Conservation (phyloP, 1,140 invertebrate species). For the Heliconius hewitsoni region DNA sequence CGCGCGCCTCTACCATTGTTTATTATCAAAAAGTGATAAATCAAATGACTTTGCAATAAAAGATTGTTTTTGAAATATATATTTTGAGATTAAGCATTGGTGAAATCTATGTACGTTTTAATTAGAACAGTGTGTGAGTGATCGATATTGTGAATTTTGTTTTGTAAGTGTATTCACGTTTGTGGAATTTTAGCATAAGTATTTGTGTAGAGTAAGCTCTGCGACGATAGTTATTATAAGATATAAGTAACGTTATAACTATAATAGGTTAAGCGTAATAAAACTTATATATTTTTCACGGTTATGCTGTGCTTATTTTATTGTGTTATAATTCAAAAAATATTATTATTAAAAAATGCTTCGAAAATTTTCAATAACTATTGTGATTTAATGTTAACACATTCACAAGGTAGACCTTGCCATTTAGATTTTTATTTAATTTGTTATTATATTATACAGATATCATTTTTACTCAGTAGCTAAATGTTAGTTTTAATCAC, state of each 20-base stretch:
- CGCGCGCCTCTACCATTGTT: conserved; percentile 72
- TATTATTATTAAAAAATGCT: no score
- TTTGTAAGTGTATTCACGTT: conserved; percentile 43
- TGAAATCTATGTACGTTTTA: conserved; percentile 46
- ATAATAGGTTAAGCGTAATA: neutral
- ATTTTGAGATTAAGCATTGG: conserved; percentile 27
- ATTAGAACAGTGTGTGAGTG: conserved; percentile 47
- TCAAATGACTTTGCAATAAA: conserved; percentile 77
- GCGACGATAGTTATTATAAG: neutral
- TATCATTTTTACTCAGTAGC: conserved; percentile 50
- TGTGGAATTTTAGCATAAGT: conserved; percentile 30
- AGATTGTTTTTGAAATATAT: conserved; percentile 52
- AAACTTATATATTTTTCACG: neutral
- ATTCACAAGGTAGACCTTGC: neutral
- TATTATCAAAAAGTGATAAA: conserved; percentile 80
- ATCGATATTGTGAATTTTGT: conserved; percentile 48
- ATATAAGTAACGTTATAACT: neutral
- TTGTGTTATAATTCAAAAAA: neutral
- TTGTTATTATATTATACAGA: neutral
- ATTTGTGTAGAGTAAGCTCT: conserved; percentile 13
- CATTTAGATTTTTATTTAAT: neutral
- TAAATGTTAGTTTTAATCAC: neutral
- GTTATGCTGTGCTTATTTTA: neutral
- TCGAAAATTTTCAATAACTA: no score
- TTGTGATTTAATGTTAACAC: neutral